Evolutionary conservation across 2,113 vertebrate genomes (phyloP), one percentile per base, ranked within the genome.

Genomic region (Sylvicapra grimmia): DNA sequence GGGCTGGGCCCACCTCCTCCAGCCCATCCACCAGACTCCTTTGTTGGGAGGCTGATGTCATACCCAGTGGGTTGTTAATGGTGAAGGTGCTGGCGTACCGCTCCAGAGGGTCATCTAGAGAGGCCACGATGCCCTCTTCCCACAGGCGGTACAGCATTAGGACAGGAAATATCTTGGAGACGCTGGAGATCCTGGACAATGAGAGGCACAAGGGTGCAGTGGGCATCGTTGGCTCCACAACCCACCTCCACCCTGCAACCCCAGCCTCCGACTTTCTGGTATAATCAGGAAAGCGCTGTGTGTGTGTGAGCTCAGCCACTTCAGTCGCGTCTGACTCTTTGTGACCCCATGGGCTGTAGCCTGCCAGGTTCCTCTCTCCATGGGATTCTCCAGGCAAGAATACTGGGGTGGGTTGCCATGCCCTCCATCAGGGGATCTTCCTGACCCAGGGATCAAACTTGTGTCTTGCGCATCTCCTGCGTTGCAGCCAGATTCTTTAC

Each of bases 61-160:
- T 98, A 14, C 99, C 99, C 94, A 99, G 97, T 0, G 99, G 99
- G 97, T 99, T 99, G 97, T 99, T 99, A 9, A 99, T 99, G 7
- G 98, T 98, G 97, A 99, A 99, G 95, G 99, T 98, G 77, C 98
- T 98, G 58, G 94, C 96, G 0, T 99, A 99, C 53, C 99, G 99
- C 94, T 99, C 99, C 93, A 99, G 53, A 0, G 99, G 99, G 97
- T 99, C 99, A 0, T 99, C 99, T 2, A 99, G 97, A 13, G 99
- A 99, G 0, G 87, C 98, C 59, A 99, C 98, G 18, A 98, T 98
- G 15, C 99, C 99, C 33, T 99, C 99, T 96, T 99, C 99, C 99
- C 99, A 99, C 95, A 99, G 97, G 96, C 99, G 99, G 96, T 99
- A 99, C 44, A 99, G 54, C 99, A 99, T 99, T 49, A 99, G 98